Conservation (phyloP, 2,797 vertebrate genomes). For the Lophura swinhoii region DNA sequence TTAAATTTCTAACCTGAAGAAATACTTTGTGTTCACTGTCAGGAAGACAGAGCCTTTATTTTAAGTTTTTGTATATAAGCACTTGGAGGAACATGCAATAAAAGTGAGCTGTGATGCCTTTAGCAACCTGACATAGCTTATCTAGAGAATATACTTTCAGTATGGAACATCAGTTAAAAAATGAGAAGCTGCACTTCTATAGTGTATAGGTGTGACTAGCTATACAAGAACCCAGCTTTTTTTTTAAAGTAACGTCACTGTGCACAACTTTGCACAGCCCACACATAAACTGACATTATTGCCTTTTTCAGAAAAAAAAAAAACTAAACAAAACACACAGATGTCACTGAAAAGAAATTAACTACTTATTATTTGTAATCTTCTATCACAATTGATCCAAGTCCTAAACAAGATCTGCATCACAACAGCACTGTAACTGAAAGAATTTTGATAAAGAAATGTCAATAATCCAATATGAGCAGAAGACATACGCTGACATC, state of each 20-base stretch:
- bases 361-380: not conserved
- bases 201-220: not conserved
- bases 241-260: not conserved
- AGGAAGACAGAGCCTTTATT: not conserved
- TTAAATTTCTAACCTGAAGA: not conserved
- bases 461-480: not conserved
- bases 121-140: not conserved
- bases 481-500: constrained; percentile 75
- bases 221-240: not conserved
- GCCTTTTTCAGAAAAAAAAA: not conserved
- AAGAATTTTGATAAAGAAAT: not conserved
- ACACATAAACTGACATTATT: fast-evolving
- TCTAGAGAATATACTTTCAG: fast-evolving
- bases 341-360: not conserved
- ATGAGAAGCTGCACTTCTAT: not conserved
- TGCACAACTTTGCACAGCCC: not conserved
- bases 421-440: not conserved
- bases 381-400: not conserved
- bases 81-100: fast-evolving
- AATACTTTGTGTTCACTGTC: not conserved
- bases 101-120: not conserved
- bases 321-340: not conserved
- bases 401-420: not conserved
- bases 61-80: not conserved
- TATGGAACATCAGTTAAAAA: not conserved